Evolutionary conservation across 2,888 invertebrate genomes (phyloP).

Genomic region (Ormyrus nitidulus): DNA sequence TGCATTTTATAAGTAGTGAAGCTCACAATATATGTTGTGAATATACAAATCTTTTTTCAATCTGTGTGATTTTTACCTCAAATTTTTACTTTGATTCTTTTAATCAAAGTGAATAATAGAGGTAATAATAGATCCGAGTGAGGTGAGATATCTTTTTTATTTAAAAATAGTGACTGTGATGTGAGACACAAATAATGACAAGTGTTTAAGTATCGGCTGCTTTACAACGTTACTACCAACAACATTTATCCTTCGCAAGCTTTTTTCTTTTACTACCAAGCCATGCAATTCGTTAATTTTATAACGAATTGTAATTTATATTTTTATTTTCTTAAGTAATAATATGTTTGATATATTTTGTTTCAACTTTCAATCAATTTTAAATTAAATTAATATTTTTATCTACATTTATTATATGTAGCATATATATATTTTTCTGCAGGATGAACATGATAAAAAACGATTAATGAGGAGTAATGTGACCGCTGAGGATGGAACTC

Average conservation of each 20-base stretch:
- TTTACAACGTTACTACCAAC: constrained; percentile 47
- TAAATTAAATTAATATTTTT: constrained; percentile 12
- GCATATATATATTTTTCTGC: constrained; percentile 57
- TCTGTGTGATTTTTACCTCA: constrained; percentile 38
- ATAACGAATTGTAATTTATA: constrained; percentile 43
- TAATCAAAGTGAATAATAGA: constrained; percentile 54
- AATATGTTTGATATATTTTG: constrained; percentile 29
- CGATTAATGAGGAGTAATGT: constrained; percentile 74
- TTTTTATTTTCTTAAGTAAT: constrained; percentile 43
- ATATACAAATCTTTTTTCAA: constrained; percentile 28
- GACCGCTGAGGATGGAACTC: constrained; percentile 73
- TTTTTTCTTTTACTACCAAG: constrained; percentile 38
- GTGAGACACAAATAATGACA: constrained; percentile 50
- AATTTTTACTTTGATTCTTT: constrained; percentile 56
- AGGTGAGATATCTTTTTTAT: constrained; percentile 47
- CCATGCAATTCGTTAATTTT: constrained; percentile 42
- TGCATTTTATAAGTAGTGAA: constrained; percentile 45
- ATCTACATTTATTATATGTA: constrained; percentile 23
- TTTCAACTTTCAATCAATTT: constrained; percentile 6
- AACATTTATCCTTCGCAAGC: constrained; percentile 51
- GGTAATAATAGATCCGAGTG: constrained; percentile 48
- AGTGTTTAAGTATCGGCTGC: constrained; percentile 52
- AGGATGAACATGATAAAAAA: constrained; percentile 74
- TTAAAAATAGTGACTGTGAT: constrained; percentile 54
- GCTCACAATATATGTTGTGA: constrained; percentile 21